Percentiles rank a stretch among this genome's conserved stretches.
Conservation (phyloP, 1,140 invertebrate genomes). For the Ips typographus region DNA sequence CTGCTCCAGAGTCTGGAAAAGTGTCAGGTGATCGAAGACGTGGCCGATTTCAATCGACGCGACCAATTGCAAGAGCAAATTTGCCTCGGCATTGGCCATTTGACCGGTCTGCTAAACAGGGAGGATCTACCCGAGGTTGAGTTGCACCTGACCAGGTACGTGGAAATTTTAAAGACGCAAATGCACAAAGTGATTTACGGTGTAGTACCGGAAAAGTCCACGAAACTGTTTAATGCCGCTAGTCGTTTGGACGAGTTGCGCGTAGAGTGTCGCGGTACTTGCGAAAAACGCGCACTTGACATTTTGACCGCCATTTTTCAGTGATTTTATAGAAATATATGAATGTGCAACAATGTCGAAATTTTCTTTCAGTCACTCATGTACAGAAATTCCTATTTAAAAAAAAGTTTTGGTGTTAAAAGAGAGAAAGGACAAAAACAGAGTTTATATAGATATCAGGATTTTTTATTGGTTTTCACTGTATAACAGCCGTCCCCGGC, state of each 20-base stretch:
- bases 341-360: too few species aligned
- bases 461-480: conserved; percentile 48
- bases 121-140: conserved; percentile 41
- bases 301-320: too few species aligned
- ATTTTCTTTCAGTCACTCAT: too few species aligned
- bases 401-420: neutral
- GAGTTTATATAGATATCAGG: conserved; percentile 37
- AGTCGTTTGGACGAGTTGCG: conserved; percentile 31
- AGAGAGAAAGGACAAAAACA: neutral
- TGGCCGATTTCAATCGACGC: conserved; percentile 77
- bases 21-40: conserved; percentile 73
- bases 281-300: too few species aligned
- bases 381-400: too few species aligned
- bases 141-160: conserved; percentile 33
- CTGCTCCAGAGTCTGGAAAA: conserved; percentile 71
- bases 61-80: conserved; percentile 67
- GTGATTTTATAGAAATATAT: too few species aligned
- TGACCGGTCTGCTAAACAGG: conserved; percentile 40
- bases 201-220: conserved; percentile 47
- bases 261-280: too few species aligned
- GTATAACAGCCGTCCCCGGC: conserved; percentile 43
- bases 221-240: conserved; percentile 37
- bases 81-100: conserved; percentile 45
- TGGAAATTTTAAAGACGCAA: conserved; percentile 41
- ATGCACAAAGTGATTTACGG: conserved; percentile 42